These are phyloP conservation scores for Morone chrysops DNA, from an alignment of 2,113 vertebrate genomes.

Conservation along the genomic window DNA sequence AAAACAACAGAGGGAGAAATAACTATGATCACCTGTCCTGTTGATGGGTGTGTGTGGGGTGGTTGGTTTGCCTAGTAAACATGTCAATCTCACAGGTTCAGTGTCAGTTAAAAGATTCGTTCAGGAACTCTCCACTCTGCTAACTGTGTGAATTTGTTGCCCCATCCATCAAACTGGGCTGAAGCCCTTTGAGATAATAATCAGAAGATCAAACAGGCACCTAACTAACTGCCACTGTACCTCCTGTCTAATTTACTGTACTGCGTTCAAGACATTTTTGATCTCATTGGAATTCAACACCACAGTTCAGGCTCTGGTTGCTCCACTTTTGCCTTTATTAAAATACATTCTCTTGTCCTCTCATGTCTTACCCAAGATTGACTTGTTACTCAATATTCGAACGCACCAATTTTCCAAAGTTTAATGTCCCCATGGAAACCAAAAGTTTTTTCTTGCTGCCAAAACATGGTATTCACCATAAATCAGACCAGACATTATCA, in stretches of 20 bases:
- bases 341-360: background rate
- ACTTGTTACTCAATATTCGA: background rate
- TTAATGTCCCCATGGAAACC: too few species aligned
- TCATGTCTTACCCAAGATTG: background rate
- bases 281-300: slow-evolving; percentile 2
- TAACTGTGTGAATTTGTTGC: background rate
- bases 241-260: background rate
- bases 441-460: background rate
- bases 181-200: slow-evolving; percentile 13
- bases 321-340: background rate
- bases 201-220: slow-evolving; percentile 26
- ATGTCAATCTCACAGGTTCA: slow-evolving; percentile 54
- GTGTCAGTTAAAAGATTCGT: slow-evolving; percentile 27
- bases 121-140: background rate
- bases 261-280: slow-evolving; percentile 5
- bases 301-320: background rate
- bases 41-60: background rate
- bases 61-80: slow-evolving; percentile 49
- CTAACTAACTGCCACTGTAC: background rate
- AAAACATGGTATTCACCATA: background rate
- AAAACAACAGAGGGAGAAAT: slow-evolving; percentile 20
- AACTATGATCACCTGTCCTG: background rate
- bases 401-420: too few species aligned
- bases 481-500: background rate
- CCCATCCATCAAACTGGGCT: background rate